Evolutionary conservation across 2,113 vertebrate species (phyloP), one percentile per base, ranked within the genome.

Genomic region (Upupa epops): DNA sequence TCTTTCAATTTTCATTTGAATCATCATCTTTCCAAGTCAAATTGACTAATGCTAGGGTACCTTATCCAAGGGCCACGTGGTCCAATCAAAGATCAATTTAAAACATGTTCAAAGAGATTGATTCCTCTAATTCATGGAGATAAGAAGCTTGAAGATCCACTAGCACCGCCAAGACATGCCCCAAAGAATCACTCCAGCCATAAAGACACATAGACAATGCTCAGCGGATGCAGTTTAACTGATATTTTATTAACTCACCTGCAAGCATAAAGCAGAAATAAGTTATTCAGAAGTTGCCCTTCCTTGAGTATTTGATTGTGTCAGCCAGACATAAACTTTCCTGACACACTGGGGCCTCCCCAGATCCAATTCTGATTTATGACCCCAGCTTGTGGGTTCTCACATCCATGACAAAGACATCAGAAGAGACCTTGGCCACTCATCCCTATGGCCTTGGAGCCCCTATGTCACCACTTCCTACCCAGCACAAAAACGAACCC

Each of bases 1-100:
- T 90, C 70, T 88, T 94, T 97, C 88, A 79, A 75, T 94, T 96
- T 95, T 70, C 94, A 95, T 96, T 96, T 96, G 85, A 89, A 93
- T 92, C 80, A 93, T 60, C 86, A 89, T 93, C 87, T 92, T 92
- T 79, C 83, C 85, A 92, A 96, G 79, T 90, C 91, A 94, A 96
- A 95, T 86, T 91, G 66, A 95, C 93, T 93, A 93, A 80, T 76
- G 93, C 71, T 72, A 93, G 85, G 80, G 89, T 73, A 77, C 68
- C 90, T 91, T 81, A 69, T 83, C 86, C 90, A 94, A 93, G 54
- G 92, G 69, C 51, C 46, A 29, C 73, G 90, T 78, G 84, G 73
- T 81, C 70, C 77, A 95, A 94, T 91, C 94, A 91, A 90, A 93
- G 81, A 96, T 96, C 95, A 89, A 94, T 92, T 96, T 94, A 52